phyloP scores from a whole-genome alignment of 2,113 vertebrate species.

The Chloebia gouldiae region DNA sequence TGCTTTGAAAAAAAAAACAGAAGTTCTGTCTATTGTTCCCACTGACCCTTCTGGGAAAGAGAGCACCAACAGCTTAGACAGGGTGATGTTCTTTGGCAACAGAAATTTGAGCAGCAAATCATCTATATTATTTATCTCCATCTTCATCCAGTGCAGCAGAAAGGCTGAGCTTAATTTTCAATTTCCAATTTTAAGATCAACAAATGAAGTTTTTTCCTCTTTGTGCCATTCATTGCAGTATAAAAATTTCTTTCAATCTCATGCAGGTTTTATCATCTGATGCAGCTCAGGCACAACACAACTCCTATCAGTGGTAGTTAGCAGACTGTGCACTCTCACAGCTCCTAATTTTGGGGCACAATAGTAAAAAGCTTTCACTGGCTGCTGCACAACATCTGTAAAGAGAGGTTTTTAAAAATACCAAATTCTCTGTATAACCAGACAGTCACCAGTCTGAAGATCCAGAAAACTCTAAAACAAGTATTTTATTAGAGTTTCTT shows the following conservation, averaged over 20 bases:
- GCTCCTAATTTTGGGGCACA: neutral
- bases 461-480: neutral
- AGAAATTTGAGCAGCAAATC: neutral
- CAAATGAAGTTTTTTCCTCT: neutral
- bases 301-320: neutral
- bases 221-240: neutral
- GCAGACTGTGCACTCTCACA: neutral
- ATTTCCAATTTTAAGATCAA: neutral
- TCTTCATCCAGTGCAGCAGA: neutral
- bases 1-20: neutral
- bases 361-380: neutral
- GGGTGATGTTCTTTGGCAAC: neutral
- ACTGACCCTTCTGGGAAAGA: neutral
- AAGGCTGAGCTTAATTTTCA: neutral
- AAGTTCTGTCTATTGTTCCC: neutral
- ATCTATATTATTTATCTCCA: neutral
- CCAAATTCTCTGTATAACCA: neutral
- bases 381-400: neutral
- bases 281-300: neutral
- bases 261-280: neutral
- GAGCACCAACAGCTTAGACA: neutral
- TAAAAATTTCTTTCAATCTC: neutral
- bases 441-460: neutral
- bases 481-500: neutral
- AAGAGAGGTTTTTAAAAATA: neutral